phyloP scores from a whole-genome alignment of 2,797 vertebrate species.

The Calcarius lapponicus region DNA sequence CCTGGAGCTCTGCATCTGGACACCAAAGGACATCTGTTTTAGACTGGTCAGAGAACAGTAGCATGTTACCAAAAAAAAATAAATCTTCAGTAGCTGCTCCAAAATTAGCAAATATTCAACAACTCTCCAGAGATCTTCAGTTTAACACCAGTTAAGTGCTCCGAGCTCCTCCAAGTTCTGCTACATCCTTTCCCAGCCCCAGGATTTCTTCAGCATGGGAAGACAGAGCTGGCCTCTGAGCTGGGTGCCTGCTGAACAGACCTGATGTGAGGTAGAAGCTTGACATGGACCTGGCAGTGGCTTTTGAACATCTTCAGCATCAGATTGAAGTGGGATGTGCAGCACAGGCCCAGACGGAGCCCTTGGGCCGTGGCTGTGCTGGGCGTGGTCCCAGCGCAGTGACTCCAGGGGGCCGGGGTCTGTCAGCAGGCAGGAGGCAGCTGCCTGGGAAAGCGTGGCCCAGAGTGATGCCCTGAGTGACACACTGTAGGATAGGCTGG shows the following conservation, averaged over 20 bases:
- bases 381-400: fast-evolving
- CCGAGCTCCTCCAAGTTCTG: neutral
- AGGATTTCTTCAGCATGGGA: neutral
- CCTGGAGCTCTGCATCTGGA: neutral
- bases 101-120: neutral
- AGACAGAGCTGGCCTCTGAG: neutral
- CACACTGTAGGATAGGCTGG: neutral
- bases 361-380: fast-evolving
- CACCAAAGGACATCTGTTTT: neutral
- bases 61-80: neutral
- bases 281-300: neutral
- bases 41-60: neutral
- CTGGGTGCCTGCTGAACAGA: neutral
- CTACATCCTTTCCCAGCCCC: neutral
- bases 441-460: neutral
- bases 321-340: neutral
- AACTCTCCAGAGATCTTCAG: neutral
- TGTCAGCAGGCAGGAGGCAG: neutral
- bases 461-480: neutral
- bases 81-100: neutral
- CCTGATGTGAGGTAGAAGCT: neutral
- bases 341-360: neutral
- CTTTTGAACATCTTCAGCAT: neutral
- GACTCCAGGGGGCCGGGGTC: neutral
- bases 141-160: neutral